Evolutionary conservation across 2,113 vertebrate genomes (phyloP).

Genomic region (Vidua macroura): DNA sequence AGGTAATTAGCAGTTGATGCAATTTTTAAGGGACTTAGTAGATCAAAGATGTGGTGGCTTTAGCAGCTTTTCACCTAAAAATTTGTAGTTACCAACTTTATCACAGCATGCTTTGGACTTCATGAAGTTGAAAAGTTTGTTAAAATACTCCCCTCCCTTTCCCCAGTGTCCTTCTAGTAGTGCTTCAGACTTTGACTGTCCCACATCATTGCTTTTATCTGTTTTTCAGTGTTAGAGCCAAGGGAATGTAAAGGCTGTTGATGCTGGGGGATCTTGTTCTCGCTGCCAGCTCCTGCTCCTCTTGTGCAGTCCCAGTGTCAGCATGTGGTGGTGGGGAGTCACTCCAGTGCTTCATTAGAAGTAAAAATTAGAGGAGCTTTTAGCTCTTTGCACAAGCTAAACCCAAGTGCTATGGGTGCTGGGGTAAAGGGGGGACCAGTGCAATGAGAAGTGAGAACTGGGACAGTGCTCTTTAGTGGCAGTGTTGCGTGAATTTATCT

Average conservation of each 20-base stretch:
- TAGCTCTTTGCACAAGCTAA: neutral
- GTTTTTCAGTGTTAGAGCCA: neutral
- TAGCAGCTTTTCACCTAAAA: conserved; percentile 23
- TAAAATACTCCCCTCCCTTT: neutral
- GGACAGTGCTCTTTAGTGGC: neutral
- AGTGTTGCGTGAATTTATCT: neutral
- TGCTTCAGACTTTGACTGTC: neutral
- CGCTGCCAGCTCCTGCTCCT: neutral
- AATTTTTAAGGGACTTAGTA: neutral
- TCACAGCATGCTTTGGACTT: neutral
- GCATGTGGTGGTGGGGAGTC: neutral
- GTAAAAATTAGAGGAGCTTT: neutral
- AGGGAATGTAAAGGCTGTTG: neutral
- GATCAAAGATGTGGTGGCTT: neutral
- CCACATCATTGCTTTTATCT: neutral
- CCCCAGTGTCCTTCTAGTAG: neutral
- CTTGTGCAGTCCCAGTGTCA: neutral
- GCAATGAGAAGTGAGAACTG: neutral
- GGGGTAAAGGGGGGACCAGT: neutral
- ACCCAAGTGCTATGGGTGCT: fast-evolving
- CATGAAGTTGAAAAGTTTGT: neutral
- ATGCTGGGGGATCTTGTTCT: neutral
- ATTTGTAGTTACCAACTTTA: neutral
- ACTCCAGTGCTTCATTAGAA: neutral
- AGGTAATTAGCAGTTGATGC: conserved; percentile 33